Conservation (phyloP, 2,113 vertebrate species). For the Gorilla gorilla region DNA sequence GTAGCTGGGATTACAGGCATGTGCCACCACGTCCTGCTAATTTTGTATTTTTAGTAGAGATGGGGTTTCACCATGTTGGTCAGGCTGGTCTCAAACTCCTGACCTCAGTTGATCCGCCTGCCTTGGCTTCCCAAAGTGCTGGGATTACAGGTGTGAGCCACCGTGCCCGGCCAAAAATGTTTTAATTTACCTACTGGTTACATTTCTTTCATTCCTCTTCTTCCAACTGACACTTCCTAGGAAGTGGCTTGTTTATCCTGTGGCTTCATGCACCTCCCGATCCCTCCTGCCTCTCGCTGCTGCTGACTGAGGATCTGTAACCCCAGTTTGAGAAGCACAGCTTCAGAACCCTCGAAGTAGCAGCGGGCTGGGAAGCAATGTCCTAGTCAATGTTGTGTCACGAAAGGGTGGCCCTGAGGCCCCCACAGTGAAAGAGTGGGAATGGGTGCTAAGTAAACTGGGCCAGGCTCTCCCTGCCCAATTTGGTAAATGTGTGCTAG, state of each 20-base stretch:
- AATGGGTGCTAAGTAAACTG: background rate
- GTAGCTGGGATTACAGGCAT: too few relatives aligned
- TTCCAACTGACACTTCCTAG: background rate
- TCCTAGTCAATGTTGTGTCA: background rate
- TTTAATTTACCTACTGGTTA: slow-evolving; percentile 25
- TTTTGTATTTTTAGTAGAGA: too few relatives aligned
- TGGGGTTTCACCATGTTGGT: too few relatives aligned
- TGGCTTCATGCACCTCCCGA: background rate
- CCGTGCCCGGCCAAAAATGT: background rate
- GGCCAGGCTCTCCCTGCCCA: background rate
- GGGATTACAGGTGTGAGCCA: too few relatives aligned
- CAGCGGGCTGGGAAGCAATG: background rate
- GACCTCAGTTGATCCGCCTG: too few relatives aligned
- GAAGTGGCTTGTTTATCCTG: background rate
- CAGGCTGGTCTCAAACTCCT: too few relatives aligned
- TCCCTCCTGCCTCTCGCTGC: too few relatives aligned
- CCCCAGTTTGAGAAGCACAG: background rate
- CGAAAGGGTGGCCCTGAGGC: background rate
- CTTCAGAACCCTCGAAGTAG: background rate
- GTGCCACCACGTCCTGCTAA: too few relatives aligned
- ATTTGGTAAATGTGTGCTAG: slow-evolving; percentile 23
- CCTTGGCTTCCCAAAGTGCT: too few relatives aligned
- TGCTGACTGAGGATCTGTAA: too few relatives aligned
- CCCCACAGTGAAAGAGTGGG: background rate
- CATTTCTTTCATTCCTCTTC: background rate